phyloP scores from a whole-genome alignment of 2,113 vertebrate species.

The Chrysochloris asiatica region DNA sequence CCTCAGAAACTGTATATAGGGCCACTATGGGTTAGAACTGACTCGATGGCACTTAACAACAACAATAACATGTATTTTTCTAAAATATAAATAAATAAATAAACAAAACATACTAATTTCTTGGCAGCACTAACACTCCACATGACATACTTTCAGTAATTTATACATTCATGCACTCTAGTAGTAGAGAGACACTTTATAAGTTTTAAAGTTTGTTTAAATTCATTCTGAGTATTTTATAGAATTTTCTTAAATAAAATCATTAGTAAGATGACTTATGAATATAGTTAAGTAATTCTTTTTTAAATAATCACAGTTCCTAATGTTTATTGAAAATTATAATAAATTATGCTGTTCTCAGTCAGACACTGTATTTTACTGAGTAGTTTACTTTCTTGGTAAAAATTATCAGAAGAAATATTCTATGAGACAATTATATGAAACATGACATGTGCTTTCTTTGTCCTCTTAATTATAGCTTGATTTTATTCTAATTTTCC shows the following conservation, averaged over 20 bases:
- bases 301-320: neutral
- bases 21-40: too few relatives aligned
- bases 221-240: neutral
- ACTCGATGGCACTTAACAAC: too few relatives aligned
- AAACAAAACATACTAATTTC: neutral
- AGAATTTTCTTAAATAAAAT: neutral
- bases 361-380: neutral
- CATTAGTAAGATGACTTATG: neutral
- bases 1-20: too few relatives aligned
- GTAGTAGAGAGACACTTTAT: rapidly evolving
- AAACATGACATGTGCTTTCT: neutral
- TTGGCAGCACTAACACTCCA: neutral
- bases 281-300: neutral
- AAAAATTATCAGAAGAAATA: neutral
- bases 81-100: too few relatives aligned
- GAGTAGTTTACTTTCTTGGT: neutral
- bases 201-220: neutral
- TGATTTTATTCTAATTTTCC: neutral
- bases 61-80: too few relatives aligned
- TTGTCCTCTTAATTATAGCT: neutral
- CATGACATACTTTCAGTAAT: neutral
- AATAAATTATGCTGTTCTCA: neutral
- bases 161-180: neutral
- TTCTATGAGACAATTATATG: neutral
- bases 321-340: neutral